phyloP scores from a whole-genome alignment of 2,888 invertebrate species.

The Antitype chi region DNA sequence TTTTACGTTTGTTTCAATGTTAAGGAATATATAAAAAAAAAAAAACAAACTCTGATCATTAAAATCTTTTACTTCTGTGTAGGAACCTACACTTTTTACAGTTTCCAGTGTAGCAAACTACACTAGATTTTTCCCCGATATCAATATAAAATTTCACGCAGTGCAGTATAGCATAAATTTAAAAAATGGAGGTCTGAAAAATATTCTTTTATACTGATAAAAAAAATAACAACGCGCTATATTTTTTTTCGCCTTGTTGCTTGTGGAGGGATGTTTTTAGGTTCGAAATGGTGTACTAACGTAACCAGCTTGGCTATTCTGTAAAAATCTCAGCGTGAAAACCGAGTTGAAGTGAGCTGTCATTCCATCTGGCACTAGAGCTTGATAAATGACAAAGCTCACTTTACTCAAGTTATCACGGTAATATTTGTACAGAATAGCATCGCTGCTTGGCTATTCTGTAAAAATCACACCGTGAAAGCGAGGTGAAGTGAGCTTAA shows the following conservation, averaged over 20 bases:
- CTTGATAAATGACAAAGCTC: too few relatives aligned
- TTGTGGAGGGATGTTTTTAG: not conserved
- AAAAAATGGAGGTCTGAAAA: conserved; percentile 27
- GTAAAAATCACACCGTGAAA: too few relatives aligned
- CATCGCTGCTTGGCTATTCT: too few relatives aligned
- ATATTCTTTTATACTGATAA: not conserved
- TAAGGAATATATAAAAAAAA: not conserved
- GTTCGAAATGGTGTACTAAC: not conserved
- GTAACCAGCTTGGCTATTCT: too few relatives aligned
- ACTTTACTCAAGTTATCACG: too few relatives aligned
- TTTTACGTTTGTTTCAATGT: not conserved
- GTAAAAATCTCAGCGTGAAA: too few relatives aligned
- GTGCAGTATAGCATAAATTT: conserved; percentile 29
- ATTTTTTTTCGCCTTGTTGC: not conserved
- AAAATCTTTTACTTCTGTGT: conserved; percentile 1
- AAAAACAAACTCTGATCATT: not conserved
- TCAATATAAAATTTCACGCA: conserved; percentile 36
- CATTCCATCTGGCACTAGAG: too few relatives aligned
- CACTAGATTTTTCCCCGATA: conserved; percentile 34
- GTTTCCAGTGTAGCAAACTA: conserved; percentile 25
- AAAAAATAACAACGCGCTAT: not conserved
- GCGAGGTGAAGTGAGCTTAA: too few relatives aligned
- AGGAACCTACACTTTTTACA: not conserved
- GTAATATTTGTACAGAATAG: too few relatives aligned
- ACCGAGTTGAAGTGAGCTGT: too few relatives aligned